Conservation (phyloP, 2,113 vertebrate species). For the Proteles cristata region DNA sequence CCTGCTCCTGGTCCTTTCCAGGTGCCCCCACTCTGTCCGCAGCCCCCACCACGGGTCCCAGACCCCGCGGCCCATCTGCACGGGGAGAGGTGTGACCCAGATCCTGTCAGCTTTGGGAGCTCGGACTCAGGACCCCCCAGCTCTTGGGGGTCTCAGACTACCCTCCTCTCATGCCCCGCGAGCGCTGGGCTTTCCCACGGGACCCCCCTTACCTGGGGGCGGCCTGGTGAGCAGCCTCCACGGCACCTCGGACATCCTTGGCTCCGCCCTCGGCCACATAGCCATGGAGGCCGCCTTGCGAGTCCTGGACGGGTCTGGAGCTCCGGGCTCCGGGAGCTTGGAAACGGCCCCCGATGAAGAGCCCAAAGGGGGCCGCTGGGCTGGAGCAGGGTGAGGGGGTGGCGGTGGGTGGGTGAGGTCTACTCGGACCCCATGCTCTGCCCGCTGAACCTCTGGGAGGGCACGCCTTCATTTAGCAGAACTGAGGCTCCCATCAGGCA, state of each 20-base stretch:
- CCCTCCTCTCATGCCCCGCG: neutral
- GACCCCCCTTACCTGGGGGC: slow-evolving; percentile 87
- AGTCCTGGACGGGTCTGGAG: slow-evolving; percentile 85
- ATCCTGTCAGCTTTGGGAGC: neutral
- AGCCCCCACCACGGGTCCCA: neutral
- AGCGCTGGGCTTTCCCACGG: accelerated
- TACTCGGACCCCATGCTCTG: neutral
- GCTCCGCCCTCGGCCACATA: slow-evolving; percentile 90
- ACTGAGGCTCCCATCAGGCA: neutral
- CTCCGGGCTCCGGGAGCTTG: slow-evolving; percentile 89
- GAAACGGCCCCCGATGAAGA: slow-evolving; percentile 88
- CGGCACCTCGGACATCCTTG: slow-evolving; percentile 91
- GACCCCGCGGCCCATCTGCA: accelerated
- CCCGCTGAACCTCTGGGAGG: neutral
- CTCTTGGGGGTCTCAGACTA: neutral
- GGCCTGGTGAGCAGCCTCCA: slow-evolving; percentile 90
- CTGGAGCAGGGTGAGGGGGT: slow-evolving; percentile 70
- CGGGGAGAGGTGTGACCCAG: neutral
- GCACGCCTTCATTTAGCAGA: neutral
- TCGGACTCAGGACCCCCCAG: neutral
- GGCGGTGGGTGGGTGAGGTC: neutral
- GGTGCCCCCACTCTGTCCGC: neutral
- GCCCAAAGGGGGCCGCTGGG: slow-evolving; percentile 85
- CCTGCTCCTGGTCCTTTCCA: neutral
- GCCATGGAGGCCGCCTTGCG: slow-evolving; percentile 81